A percentile compares a stretch with the other conserved stretches of the same genome.
phyloP scores from a whole-genome alignment of 2,113 vertebrate genomes.

The Podilymbus podiceps region DNA sequence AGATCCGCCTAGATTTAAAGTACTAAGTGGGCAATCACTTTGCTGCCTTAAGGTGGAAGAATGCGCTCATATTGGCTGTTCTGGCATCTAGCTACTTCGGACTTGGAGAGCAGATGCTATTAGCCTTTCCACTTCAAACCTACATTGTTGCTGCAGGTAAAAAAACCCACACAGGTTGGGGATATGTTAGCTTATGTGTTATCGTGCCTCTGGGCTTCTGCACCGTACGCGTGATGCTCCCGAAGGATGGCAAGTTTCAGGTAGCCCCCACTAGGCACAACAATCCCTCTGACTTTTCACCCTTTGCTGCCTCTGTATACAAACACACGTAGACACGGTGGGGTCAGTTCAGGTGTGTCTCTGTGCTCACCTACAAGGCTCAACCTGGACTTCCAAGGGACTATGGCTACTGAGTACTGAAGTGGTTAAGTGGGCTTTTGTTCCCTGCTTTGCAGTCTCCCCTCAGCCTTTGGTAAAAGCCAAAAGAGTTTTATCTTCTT shows the following conservation, averaged over 20 bases:
- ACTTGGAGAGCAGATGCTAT: neutral
- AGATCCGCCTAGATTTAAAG: neutral
- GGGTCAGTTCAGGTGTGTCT: neutral
- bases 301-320: neutral
- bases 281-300: neutral
- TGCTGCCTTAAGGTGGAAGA: neutral
- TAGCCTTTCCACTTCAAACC: neutral
- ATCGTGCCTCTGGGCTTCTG: neutral
- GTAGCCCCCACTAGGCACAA: neutral
- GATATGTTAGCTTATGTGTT: neutral
- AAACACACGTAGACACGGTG: fast-evolving
- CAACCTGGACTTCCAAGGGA: neutral
- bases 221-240: neutral
- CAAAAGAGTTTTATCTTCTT: neutral
- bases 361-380: neutral
- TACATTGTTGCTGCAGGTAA: neutral
- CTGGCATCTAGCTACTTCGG: neutral
- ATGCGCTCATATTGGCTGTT: neutral
- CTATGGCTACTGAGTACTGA: neutral
- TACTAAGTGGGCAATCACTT: neutral
- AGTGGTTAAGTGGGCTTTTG: neutral
- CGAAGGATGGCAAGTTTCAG: neutral
- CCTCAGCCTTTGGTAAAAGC: neutral
- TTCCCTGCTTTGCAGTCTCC: neutral
- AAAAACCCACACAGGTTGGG: neutral